These are phyloP conservation scores for Pyrgus malvae DNA, from an alignment of 2,888 invertebrate genomes.

Conservation along the genomic window DNA sequence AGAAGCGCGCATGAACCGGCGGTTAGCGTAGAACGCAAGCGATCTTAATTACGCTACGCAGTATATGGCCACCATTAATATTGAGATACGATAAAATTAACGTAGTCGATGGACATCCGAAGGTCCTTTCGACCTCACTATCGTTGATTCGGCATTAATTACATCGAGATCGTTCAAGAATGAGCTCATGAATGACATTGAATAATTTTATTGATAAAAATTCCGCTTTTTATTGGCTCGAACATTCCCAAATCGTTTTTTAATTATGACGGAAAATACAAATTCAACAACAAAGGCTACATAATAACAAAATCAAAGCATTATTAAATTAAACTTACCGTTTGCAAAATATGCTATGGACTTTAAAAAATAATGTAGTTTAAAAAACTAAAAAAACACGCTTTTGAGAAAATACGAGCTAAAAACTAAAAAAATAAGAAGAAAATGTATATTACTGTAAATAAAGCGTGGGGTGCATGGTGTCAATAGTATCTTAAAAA, in stretches of 20 bases:
- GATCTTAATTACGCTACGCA: too few species aligned
- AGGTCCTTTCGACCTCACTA: conserved; percentile 12
- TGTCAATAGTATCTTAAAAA: too few species aligned
- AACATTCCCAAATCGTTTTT: conserved; percentile 17
- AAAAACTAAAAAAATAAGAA: too few species aligned
- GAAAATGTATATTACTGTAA: too few species aligned
- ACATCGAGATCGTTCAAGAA: conserved; percentile 3
- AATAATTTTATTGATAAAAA: conserved; percentile 12
- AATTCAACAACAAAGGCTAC: not conserved
- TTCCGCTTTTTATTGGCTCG: conserved; percentile 21
- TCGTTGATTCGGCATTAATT: conserved; percentile 20
- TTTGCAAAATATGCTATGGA: conserved; percentile 5
- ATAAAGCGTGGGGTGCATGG: too few species aligned
- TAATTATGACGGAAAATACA: conserved; percentile 1
- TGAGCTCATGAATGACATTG: conserved; percentile 12
- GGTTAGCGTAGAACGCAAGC: too few species aligned
- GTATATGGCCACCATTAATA: too few species aligned
- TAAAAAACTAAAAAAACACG: too few species aligned
- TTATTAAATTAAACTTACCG: conserved; percentile 18
- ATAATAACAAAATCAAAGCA: not conserved
- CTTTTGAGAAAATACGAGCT: too few species aligned
- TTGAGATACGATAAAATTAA: conserved; percentile 15
- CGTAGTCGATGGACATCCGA: conserved; percentile 1
- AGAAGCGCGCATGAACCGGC: too few species aligned
- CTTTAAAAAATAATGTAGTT: too few species aligned